Conservation (phyloP, 1,140 invertebrate species). For the Protaetia brevitarsis region DNA sequence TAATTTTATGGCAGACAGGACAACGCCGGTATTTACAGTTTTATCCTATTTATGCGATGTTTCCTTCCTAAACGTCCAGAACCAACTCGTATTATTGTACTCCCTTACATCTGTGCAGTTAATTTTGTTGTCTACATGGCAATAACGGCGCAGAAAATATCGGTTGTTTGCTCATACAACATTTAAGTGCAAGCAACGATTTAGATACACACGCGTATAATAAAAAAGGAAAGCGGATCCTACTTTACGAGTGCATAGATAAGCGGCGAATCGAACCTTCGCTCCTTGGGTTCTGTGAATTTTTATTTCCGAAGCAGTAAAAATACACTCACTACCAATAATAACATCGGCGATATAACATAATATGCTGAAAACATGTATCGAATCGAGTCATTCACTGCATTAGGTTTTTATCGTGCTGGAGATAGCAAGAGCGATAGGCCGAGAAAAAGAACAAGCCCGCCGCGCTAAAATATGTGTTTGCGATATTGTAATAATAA, state of each 20-base stretch:
- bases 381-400: not conserved
- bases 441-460: not conserved
- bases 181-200: not conserved
- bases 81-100: no score
- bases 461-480: not conserved
- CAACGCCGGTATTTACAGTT: no score
- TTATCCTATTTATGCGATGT: no score
- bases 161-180: not conserved
- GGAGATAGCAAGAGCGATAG: not conserved
- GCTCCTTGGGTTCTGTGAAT: not conserved
- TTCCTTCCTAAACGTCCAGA: no score
- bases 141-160: not conserved
- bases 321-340: not conserved
- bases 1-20: no score
- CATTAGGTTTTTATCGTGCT: not conserved
- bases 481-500: conserved; percentile 1
- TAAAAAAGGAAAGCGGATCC: not conserved
- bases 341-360: not conserved
- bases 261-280: not conserved
- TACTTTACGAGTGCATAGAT: not conserved
- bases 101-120: not conserved
- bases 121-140: not conserved
- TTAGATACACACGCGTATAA: not conserved
- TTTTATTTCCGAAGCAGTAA: not conserved
- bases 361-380: not conserved